phyloP scores from a whole-genome alignment of 2,113 vertebrate species.

The Nothocercus julius region DNA sequence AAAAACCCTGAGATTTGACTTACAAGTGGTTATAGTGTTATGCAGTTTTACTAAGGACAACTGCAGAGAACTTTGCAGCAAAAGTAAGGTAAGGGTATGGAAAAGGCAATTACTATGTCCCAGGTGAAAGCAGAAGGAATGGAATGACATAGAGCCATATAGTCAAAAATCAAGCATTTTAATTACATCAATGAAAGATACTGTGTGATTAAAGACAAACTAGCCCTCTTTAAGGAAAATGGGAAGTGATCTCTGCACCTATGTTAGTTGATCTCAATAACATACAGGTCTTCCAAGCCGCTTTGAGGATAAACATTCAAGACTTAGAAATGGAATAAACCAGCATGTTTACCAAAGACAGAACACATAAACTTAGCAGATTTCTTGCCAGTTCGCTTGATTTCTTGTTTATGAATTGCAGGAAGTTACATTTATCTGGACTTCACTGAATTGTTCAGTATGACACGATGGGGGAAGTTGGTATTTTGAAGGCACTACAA shows the following conservation, averaged over 20 bases:
- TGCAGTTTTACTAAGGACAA: background rate
- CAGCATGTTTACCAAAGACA: fast-evolving
- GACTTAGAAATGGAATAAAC: background rate
- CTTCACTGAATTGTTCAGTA: background rate
- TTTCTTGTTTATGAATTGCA: conserved; percentile 27
- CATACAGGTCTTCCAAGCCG: background rate
- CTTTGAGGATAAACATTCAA: background rate
- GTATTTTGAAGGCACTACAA: conserved; percentile 34
- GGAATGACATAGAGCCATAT: background rate
- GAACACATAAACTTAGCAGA: background rate
- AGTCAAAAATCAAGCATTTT: background rate
- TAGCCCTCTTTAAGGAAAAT: background rate
- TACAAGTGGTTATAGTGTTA: background rate
- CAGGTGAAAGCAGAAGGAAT: background rate
- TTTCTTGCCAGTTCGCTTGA: background rate
- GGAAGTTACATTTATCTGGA: conserved; percentile 23
- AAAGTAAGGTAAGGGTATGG: background rate
- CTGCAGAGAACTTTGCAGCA: background rate
- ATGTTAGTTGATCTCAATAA: background rate
- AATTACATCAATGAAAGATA: background rate
- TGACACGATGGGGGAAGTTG: background rate
- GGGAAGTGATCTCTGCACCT: background rate
- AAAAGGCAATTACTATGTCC: background rate
- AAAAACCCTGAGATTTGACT: background rate
- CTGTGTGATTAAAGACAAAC: background rate